Base-by-base conservation (phyloP, 2,888 invertebrate species). In the Athripsodes cinereus region DNA sequence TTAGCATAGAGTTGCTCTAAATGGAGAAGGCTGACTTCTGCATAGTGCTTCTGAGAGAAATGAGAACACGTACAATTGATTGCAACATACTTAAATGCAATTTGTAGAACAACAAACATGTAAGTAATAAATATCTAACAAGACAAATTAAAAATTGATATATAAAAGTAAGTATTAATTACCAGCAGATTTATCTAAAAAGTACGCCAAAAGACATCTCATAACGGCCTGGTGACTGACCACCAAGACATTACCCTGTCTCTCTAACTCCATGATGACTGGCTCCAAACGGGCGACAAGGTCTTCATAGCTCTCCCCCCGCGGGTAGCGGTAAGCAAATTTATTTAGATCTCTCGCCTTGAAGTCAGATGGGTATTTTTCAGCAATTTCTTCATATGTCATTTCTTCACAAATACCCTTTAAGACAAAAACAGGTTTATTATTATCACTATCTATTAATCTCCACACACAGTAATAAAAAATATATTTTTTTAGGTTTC, bases 371-470 rank as follows among this genome's bases (percentile, higher is more conserved):
- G 99, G 99, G 74, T 90, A 96, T 67, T 92, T 90, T 55, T 85
- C 84, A 65, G 92, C 88, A 66, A 99, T 99, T 74, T 98, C 96
- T 66, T 95, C 92, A 70, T 99, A 99, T 0, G 97, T 97, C 92
- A 99, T 93, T 74, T 97, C 97, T 73, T 99, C 99, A 72, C 99
- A 99, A 66, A 96, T 96, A 55, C 99, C 99, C 94, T 95, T 74
- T 44, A 58, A 55, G 19, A 5, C 11, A 19, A 47, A 47, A n/a
- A n/a, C n/a, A n/a, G n/a, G n/a, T n/a, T n/a, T n/a, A n/a, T n/a
- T n/a, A n/a, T n/a, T n/a, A n/a, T n/a, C n/a, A n/a, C n/a, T n/a
- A n/a, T n/a, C n/a, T n/a, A n/a, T n/a, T n/a, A n/a, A n/a, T n/a
- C n/a, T n/a, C n/a, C n/a, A n/a, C n/a, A n/a, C n/a, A n/a, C n/a